Conservation (phyloP, 2,113 vertebrate species). For the Tichodroma muraria region DNA sequence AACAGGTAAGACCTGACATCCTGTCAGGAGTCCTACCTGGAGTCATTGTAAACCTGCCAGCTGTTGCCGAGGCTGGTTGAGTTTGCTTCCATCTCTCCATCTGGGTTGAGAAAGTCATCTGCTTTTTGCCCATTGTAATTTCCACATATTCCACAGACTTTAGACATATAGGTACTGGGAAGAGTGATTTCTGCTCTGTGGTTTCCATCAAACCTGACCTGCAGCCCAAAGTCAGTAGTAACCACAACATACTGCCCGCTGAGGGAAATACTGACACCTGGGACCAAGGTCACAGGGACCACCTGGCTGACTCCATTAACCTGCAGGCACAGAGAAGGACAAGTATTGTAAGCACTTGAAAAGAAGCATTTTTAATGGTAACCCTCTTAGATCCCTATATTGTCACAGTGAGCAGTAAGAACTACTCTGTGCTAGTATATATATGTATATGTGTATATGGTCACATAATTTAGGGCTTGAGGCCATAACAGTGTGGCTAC, state of each 20-base stretch:
- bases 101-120: constrained; percentile 67
- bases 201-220: constrained; percentile 59
- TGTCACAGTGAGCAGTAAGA: background rate
- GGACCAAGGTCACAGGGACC: constrained; percentile 12
- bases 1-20: background rate
- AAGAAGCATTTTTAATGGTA: background rate
- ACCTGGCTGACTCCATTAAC: constrained; percentile 40
- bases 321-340: background rate
- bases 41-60: constrained; percentile 63
- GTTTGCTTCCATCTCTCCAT: constrained; percentile 50
- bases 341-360: background rate
- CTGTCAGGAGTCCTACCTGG: constrained; percentile 6
- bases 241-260: constrained; percentile 47
- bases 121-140: constrained; percentile 43
- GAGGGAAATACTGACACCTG: background rate
- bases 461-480: background rate
- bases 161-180: constrained; percentile 12
- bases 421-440: background rate
- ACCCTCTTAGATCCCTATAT: background rate
- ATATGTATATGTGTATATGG: background rate
- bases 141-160: constrained; percentile 62
- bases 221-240: constrained; percentile 25
- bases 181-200: constrained; percentile 54
- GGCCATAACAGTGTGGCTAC: background rate
- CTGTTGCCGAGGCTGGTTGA: constrained; percentile 64